phyloP scores from a whole-genome alignment of 2,797 vertebrate genomes.

The Nasua narica region DNA sequence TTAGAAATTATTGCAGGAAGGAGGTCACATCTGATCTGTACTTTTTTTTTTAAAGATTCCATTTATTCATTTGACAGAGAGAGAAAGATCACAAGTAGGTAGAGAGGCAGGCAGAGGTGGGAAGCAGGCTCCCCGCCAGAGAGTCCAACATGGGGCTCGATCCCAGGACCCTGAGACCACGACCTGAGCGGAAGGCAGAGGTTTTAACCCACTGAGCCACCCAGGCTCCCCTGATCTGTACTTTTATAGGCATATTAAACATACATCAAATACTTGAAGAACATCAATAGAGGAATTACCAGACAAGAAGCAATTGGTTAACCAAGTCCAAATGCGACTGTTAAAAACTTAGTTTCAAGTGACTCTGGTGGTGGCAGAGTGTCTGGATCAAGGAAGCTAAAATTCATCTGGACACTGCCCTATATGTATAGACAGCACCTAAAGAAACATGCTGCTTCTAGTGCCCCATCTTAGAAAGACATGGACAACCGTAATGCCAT shows the following conservation, averaged over 20 bases:
- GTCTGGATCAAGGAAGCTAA: background rate
- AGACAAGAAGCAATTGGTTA: background rate
- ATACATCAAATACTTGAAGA: background rate
- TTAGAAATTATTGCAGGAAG: background rate
- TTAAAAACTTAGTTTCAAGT: background rate
- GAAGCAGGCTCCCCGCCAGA: too few species aligned
- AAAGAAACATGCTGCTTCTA: background rate
- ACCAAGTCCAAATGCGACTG: background rate
- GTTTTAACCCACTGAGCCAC: too few species aligned
- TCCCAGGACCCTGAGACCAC: too few species aligned
- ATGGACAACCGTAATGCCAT: background rate
- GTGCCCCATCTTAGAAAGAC: background rate
- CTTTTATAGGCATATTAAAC: background rate
- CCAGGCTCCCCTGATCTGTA: background rate
- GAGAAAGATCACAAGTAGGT: too few species aligned
- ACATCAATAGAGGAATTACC: background rate
- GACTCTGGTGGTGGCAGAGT: background rate
- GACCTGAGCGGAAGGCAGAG: too few species aligned
- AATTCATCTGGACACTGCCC: background rate
- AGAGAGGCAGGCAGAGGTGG: too few species aligned
- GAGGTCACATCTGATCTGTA: background rate
- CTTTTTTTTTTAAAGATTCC: too few species aligned
- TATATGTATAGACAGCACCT: background rate
- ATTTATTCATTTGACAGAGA: too few species aligned
- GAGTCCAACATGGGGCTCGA: too few species aligned